Evolutionary conservation across 2,888 invertebrate genomes (phyloP).

Genomic region (Nowickia ferox): DNA sequence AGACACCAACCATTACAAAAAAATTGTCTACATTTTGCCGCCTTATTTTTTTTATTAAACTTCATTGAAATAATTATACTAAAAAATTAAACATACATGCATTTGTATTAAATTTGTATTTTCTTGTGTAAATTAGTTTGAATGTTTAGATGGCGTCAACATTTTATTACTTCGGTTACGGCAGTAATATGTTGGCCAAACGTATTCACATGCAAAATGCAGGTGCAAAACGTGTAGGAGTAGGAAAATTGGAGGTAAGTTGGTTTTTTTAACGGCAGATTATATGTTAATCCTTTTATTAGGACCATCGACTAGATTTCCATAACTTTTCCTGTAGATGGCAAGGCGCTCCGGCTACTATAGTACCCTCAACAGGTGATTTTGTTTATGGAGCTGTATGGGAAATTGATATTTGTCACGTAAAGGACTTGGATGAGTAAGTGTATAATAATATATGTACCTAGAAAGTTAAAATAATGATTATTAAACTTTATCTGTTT

Average conservation of each 20-base stretch:
- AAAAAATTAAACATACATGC: too few species aligned
- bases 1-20: too few species aligned
- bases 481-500: neutral
- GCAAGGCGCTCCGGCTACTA: conserved; percentile 93
- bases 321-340: conserved; percentile 86
- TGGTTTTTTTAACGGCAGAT: neutral
- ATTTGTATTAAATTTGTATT: neutral
- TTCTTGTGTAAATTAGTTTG: conserved; percentile 11
- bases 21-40: too few species aligned
- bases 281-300: neutral
- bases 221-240: conserved; percentile 87
- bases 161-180: conserved; percentile 94
- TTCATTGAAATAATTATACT: neutral
- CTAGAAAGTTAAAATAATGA: neutral
- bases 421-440: conserved; percentile 88
- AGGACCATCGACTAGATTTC: conserved; percentile 88
- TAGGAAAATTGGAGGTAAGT: conserved; percentile 83
- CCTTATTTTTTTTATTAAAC: neutral
- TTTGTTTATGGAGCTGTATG: conserved; percentile 90
- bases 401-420: conserved; percentile 87
- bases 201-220: conserved; percentile 92
- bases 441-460: neutral
- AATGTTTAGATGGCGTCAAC: conserved; percentile 67
- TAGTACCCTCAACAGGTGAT: conserved; percentile 84
- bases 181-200: conserved; percentile 92